phyloP scores from a whole-genome alignment of 1,140 invertebrate genomes.

The Platyscapa corneri region DNA sequence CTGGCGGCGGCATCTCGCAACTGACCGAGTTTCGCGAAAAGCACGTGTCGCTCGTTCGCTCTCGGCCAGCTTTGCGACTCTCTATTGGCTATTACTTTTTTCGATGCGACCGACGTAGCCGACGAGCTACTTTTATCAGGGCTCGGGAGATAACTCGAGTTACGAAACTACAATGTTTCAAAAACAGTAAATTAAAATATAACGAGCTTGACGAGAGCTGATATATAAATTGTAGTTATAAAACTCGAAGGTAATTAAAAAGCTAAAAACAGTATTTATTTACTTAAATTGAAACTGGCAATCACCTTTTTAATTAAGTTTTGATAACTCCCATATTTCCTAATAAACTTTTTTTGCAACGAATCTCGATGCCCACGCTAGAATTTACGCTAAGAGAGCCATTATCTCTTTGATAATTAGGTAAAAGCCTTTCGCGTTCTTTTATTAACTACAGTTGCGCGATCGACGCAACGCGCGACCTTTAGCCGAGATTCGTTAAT shows the following conservation, averaged over 20 bases:
- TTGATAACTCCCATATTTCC: constrained; percentile 10
- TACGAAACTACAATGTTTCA: constrained; percentile 12
- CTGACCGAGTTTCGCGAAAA: background rate
- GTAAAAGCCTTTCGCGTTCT: background rate
- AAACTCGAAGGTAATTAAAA: constrained; percentile 14
- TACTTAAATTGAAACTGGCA: constrained; percentile 17
- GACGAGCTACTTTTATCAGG: background rate
- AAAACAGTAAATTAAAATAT: constrained; percentile 22
- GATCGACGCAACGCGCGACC: too few relatives aligned
- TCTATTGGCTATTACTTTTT: constrained; percentile 9
- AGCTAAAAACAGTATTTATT: constrained; percentile 29
- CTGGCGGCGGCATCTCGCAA: constrained; percentile 25
- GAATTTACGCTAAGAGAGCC: constrained; percentile 22
- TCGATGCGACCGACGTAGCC: background rate
- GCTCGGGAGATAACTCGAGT: constrained; percentile 1
- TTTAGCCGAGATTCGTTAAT: too few relatives aligned
- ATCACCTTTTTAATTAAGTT: constrained; percentile 26
- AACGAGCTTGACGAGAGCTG: background rate
- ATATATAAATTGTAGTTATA: constrained; percentile 21
- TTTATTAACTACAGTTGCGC: background rate
- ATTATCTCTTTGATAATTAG: constrained; percentile 23
- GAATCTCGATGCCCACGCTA: background rate
- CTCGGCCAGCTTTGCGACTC: background rate
- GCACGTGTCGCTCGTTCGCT: too few relatives aligned
- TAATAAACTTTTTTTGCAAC: background rate